Evolutionary conservation across 1,140 invertebrate species (phyloP), one percentile per base, ranked within the genome.

Genomic region (Hyphantria cunea): DNA sequence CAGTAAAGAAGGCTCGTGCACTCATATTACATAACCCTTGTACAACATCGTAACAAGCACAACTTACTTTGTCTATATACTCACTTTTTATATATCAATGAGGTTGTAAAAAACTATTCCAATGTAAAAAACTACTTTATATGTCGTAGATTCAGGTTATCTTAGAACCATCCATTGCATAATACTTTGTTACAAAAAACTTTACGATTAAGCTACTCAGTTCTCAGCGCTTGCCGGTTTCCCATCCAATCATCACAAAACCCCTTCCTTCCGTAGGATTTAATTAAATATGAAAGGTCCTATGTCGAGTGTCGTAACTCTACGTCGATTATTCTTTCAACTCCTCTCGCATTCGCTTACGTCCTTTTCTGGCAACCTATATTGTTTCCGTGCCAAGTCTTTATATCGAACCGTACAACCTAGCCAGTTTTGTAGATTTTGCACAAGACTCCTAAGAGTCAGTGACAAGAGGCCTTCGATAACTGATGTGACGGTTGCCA

Each of bases 351-450:
- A 50, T 56, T 64, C 53, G 56, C 65, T 67, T 56, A 66, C 67
- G 70, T 78, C 71, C 74, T 74, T 76, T 76, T 79, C 77, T 77
- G 72, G 69, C 77, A 77, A 70, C 68, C 74, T 70, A 76, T 74
- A 74, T 79, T 68, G 77, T 73, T 73, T 61, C 67, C 75, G 75
- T 78, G 78, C 78, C 78, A 79, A 79, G 67, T 70, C 70, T 71
- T 68, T 73, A 74, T 76, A 79, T 76, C 68, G 76, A 79, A 70
- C 74, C 64, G 74, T 68, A 67, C 68, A 61, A 69, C 66, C 69
- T 67, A 72, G 64, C 65, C 69, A 71, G 69, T 54, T 75, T 68
- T 78, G 72, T 69, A 76, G 66, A 72, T 73, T 71, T 72, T 68
- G 39, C 33, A 55, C 64, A 44, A 50, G 62, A 42, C 66, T 70